A percentile compares a stretch with the other conserved stretches of the same genome.
Conservation (phyloP, 2,797 vertebrate genomes). For the Gymnodraco acuticeps region DNA sequence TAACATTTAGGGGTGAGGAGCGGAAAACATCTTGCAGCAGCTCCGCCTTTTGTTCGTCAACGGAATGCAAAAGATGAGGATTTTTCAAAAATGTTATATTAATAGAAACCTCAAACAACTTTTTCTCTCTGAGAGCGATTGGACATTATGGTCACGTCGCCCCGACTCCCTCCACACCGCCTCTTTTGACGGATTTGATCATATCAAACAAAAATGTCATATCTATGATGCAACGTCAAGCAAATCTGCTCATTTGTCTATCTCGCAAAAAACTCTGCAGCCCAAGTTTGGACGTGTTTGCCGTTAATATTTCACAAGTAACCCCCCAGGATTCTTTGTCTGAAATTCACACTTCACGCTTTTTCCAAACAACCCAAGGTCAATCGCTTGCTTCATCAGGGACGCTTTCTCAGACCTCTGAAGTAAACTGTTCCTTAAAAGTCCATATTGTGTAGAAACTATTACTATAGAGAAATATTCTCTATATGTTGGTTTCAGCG, state of each 20-base stretch:
- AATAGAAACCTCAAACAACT: conserved; percentile 37
- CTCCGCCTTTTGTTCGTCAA: conserved; percentile 33
- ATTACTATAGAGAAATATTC: background rate
- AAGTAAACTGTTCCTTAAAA: conserved; percentile 24
- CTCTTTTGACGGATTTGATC: conserved; percentile 66
- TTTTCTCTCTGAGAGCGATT: conserved; percentile 34
- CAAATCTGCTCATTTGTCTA: conserved; percentile 78
- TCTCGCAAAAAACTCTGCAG: conserved; percentile 65
- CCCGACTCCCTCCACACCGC: conserved; percentile 36
- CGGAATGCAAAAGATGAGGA: conserved; percentile 15
- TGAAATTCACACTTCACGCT: conserved; percentile 48
- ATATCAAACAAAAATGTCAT: conserved; percentile 66
- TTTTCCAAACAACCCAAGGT: conserved; percentile 59
- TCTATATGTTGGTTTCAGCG: conserved; percentile 4
- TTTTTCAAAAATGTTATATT: conserved; percentile 27
- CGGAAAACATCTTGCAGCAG: conserved; percentile 9
- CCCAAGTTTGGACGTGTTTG: conserved; percentile 73
- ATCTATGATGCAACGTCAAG: conserved; percentile 78
- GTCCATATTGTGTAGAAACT: background rate
- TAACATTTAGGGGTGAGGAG: conserved; percentile 53
- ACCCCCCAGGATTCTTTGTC: conserved; percentile 50
- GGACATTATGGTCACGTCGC: conserved; percentile 54
- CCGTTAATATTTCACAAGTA: conserved; percentile 71
- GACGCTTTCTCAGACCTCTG: conserved; percentile 29
- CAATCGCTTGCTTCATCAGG: conserved; percentile 44